Percentiles rank a stretch among this genome's conserved stretches.
These are phyloP conservation scores for Dendrolimus kikuchii DNA, from an alignment of 1,140 invertebrate genomes.

Conservation along the genomic window DNA sequence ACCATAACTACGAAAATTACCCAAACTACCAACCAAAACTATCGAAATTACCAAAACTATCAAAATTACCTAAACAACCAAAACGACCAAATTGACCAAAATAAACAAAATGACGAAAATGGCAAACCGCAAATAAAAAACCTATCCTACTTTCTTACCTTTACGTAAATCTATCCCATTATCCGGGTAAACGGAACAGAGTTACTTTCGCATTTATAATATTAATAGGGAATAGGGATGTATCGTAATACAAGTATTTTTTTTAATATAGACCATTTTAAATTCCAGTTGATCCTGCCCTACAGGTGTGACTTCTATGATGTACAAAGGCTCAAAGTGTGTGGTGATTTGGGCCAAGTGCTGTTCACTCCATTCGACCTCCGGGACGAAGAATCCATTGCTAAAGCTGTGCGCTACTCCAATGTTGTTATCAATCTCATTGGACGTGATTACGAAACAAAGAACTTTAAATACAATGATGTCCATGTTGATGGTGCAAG, in stretches of 20 bases:
- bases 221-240: no score
- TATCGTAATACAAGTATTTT: background rate
- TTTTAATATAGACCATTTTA: background rate
- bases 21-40: no score
- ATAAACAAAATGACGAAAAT: no score
- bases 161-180: no score
- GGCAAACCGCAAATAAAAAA: no score
- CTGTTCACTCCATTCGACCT: conserved; percentile 91
- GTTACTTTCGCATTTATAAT: no score
- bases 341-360: conserved; percentile 97
- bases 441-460: conserved; percentile 93
- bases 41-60: no score
- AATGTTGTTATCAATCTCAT: conserved; percentile 98
- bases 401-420: conserved; percentile 92
- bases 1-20: no score
- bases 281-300: conserved; percentile 89
- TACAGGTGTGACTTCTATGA: conserved; percentile 92
- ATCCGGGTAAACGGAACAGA: no score
- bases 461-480: conserved; percentile 88
- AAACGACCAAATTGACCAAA: no score
- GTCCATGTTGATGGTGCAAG: conserved; percentile 84
- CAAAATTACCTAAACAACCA: no score
- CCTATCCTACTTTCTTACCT: no score
- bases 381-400: conserved; percentile 90
- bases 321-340: conserved; percentile 83